Evolutionary conservation across 30 jellyfish, hydroid and myxozoan species (phyloP).

Genomic region (Rhopilema esculentum): DNA sequence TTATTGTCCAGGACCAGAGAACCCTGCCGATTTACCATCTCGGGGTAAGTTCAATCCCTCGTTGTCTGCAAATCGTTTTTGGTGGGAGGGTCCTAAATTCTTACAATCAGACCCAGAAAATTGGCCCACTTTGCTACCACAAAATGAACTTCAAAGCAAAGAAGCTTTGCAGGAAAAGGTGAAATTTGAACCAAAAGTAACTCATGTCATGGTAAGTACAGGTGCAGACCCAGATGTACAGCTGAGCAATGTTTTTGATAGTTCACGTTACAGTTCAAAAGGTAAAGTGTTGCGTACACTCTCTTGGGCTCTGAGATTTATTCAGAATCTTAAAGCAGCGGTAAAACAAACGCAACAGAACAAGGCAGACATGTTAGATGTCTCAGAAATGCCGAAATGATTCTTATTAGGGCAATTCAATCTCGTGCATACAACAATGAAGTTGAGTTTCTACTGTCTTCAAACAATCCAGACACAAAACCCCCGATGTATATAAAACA

Average conservation of each 20-base stretch:
- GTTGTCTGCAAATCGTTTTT: background rate
- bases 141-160: conserved; percentile 13
- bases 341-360: conserved; percentile 24
- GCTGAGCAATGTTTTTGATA: background rate
- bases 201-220: conserved; percentile 35
- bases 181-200: conserved; percentile 24
- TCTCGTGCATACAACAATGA: conserved; percentile 31
- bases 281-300: conserved; percentile 38
- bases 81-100: conserved; percentile 80
- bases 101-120: conserved; percentile 2
- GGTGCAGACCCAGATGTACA: background rate
- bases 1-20: conserved; percentile 44
- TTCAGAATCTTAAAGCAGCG: conserved; percentile 46
- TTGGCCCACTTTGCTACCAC: conserved; percentile 35
- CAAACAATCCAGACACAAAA: conserved; percentile 10
- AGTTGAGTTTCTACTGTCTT: conserved; percentile 29
- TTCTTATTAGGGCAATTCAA: conserved; percentile 55
- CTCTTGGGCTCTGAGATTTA: conserved; percentile 48
- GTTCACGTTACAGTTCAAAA: conserved; percentile 16
- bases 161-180: conserved; percentile 49
- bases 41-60: conserved; percentile 17
- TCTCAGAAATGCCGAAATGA: conserved; percentile 55
- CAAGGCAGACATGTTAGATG: conserved; percentile 40
- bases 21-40: conserved; percentile 70
- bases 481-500: conserved; percentile 60